Conservation (phyloP, 2,113 vertebrate genomes). For the Psammodynastes pulverulentus region DNA sequence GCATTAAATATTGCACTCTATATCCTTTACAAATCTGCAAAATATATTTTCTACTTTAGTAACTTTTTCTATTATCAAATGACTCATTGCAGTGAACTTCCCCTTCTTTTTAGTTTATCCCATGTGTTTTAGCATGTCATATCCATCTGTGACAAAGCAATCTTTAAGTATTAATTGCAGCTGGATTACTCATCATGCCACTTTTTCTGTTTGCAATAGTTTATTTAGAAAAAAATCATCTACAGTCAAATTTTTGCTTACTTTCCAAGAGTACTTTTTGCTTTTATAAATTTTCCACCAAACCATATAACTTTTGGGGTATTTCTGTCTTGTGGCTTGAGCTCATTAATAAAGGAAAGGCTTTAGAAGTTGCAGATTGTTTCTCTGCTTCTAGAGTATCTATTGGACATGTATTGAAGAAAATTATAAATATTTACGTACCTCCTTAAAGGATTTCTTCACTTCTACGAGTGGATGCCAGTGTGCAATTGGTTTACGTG, state of each 20-base stretch:
- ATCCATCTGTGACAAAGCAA: not conserved
- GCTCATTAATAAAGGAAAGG: not conserved
- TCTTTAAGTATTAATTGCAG: not conserved
- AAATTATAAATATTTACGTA: conserved; percentile 58
- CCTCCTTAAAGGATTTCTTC: conserved; percentile 97
- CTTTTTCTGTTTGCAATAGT: not conserved
- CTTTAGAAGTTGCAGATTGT: not conserved
- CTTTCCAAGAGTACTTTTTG: not conserved
- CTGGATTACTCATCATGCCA: not conserved
- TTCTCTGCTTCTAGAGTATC: not conserved
- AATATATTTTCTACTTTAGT: not conserved
- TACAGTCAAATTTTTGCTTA: not conserved
- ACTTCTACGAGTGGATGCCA: conserved; percentile 95
- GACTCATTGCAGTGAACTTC: not conserved
- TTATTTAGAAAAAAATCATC: not conserved
- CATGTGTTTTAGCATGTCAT: not conserved
- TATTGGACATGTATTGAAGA: conserved; percentile 1
- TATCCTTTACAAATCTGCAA: not conserved
- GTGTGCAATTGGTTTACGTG: conserved; percentile 94
- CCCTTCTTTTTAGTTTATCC: not conserved
- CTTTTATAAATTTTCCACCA: not conserved
- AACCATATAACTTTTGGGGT: not conserved
- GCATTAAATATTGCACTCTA: not conserved
- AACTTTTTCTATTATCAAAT: not conserved
- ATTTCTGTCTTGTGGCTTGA: not conserved